Base-by-base conservation (phyloP, 2,797 vertebrate genomes). In the Pangasius djambal region DNA sequence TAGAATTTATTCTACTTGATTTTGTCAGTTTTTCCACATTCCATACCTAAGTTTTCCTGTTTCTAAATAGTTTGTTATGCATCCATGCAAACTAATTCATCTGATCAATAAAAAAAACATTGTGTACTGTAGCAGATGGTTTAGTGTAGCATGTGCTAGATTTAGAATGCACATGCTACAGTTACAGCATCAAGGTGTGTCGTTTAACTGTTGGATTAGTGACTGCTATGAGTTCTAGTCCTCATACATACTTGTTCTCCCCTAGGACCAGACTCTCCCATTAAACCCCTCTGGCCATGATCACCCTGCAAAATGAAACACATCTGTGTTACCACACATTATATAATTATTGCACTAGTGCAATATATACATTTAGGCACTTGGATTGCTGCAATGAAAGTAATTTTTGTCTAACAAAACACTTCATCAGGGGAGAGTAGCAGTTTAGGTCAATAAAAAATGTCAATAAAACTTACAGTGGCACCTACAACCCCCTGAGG, bases 401-500 rank as follows among this genome's bases (percentile, higher is more conserved):
- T 25, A 74, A 74, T 48, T 74, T 6, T 25, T 74, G 18, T 74
- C 37, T 74, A 40, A 44, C 3, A 74, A 44, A 20, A 74, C 72
- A 44, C 20, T 52, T 52, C 16, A 50, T 6, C 48, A 28, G 3
- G 15, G 50, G n/a, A 34, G 15, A 7, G 16, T 10, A 79, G 3
- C 8, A 57, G 13, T 18, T 9, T 34, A 55, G 28, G 48, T 79
- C 2, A 31, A 79, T 2, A 74, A 10, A 25, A n/a, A 44, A 15
- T 52, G 25, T 78, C 50, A n/a, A 8, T 59, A 10, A 34, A 85
- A 97, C 98, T 97, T 94, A 99, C 99, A 91, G 93, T 91, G 83
- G 97, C 96, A 81, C 99, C 99, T 83, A 96, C 95, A 86, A 99
- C 95, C 65, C 99, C 99, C 72, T 95, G 97, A n/a, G 97, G 95